phyloP scores from a whole-genome alignment of 2,888 invertebrate genomes.

The Furcula furcula region DNA sequence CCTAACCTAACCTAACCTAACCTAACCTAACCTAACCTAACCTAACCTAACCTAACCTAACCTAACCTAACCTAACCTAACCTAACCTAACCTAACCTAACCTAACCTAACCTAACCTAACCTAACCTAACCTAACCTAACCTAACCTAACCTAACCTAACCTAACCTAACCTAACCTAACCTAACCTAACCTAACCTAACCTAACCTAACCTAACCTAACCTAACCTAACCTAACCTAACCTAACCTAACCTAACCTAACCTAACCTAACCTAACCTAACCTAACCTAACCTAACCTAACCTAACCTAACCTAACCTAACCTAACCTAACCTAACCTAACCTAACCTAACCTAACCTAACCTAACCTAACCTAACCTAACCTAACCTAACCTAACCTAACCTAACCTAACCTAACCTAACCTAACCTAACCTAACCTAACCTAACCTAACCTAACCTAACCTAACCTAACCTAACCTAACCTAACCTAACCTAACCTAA shows the following conservation, averaged over 20 bases:
- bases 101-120: slow-evolving; percentile 19
- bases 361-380: slow-evolving; percentile 19
- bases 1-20: slow-evolving; percentile 17
- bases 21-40: slow-evolving; percentile 16
- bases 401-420: slow-evolving; percentile 22
- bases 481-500: slow-evolving; percentile 19
- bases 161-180: slow-evolving; percentile 23
- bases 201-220: slow-evolving; percentile 20
- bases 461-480: slow-evolving; percentile 18
- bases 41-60: slow-evolving; percentile 17
- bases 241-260: slow-evolving; percentile 12
- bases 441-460: slow-evolving; percentile 20
- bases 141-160: slow-evolving; percentile 19
- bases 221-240: slow-evolving; percentile 8
- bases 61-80: slow-evolving; percentile 19
- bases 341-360: slow-evolving; percentile 27
- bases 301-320: slow-evolving; percentile 26
- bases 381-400: slow-evolving; percentile 21
- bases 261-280: slow-evolving; percentile 22
- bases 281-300: slow-evolving; percentile 21
- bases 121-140: slow-evolving; percentile 18
- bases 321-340: slow-evolving; percentile 26
- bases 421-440: slow-evolving; percentile 22
- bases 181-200: slow-evolving; percentile 20
- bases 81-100: slow-evolving; percentile 18